Evolutionary conservation across 1,140 invertebrate species (phyloP).

Genomic region (Cyphomyrmex costatus): DNA sequence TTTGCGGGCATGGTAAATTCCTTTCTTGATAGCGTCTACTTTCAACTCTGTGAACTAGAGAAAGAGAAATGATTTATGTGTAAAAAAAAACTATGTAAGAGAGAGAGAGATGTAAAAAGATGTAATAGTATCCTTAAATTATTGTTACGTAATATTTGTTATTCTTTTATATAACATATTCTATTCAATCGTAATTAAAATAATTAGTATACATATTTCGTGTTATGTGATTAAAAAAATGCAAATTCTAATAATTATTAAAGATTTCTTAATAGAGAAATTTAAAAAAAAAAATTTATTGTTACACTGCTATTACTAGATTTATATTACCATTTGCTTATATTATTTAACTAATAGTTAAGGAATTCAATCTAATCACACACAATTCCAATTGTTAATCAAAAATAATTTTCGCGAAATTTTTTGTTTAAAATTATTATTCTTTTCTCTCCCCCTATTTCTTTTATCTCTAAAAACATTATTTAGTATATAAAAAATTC

Average conservation of each 20-base stretch:
- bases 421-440: not conserved
- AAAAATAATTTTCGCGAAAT: not conserved
- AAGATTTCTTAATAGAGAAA: not conserved
- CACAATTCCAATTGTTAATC: not conserved
- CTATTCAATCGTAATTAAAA: not conserved
- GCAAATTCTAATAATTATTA: constrained; percentile 27
- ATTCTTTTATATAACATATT: not conserved
- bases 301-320: not conserved
- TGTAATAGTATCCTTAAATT: constrained; percentile 5
- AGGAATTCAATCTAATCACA: not conserved
- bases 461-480: not conserved
- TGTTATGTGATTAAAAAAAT: not conserved
- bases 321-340: not conserved
- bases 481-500: not conserved
- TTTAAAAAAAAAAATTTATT: not conserved
- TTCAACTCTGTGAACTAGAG: constrained; percentile 16
- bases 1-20: not conserved
- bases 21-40: constrained; percentile 32
- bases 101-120: constrained; percentile 17
- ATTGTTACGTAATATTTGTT: not conserved
- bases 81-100: not conserved
- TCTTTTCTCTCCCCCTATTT: not conserved
- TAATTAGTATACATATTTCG: not conserved
- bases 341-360: not conserved
- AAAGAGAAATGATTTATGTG: constrained; percentile 40